phyloP scores from a whole-genome alignment of 1,140 invertebrate species.

The Procambarus virginalis region DNA sequence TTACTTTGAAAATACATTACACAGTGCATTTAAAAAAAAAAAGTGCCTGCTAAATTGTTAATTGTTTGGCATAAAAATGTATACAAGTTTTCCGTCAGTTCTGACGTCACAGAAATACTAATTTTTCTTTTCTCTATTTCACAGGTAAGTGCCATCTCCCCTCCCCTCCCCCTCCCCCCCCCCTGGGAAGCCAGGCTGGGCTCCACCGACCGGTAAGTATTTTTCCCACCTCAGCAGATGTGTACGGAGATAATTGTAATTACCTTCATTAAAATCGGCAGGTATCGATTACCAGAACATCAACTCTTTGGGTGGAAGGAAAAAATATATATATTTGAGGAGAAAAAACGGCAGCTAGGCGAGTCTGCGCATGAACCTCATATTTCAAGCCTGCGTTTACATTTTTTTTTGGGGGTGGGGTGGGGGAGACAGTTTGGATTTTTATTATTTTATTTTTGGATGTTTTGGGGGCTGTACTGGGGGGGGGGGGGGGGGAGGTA shows the following conservation, averaged over 20 bases:
- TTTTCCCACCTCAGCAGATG: background rate
- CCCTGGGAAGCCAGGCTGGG: background rate
- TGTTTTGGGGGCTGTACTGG: no score
- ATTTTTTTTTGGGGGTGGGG: background rate
- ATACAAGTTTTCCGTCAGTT: background rate
- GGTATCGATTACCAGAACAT: background rate
- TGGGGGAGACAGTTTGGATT: no score
- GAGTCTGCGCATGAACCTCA: no score
- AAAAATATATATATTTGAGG: background rate
- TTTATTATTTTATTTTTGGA: no score
- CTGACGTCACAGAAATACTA: background rate
- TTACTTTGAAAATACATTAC: no score
- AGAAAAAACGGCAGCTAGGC: background rate
- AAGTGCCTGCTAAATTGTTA: background rate
- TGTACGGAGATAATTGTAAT: slow-evolving; percentile 16
- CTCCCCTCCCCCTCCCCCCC: no score
- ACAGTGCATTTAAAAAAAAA: no score
- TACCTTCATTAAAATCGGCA: slow-evolving; percentile 19
- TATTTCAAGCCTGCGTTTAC: background rate
- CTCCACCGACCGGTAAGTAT: background rate
- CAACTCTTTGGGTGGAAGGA: background rate
- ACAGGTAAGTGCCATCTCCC: slow-evolving; percentile 14
- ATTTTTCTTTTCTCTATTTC: background rate
- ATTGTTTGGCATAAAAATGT: background rate
- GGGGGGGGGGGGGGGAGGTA: no score